Evolutionary conservation across 1,140 invertebrate genomes (phyloP).

Genomic region (Tenebrio molitor): DNA sequence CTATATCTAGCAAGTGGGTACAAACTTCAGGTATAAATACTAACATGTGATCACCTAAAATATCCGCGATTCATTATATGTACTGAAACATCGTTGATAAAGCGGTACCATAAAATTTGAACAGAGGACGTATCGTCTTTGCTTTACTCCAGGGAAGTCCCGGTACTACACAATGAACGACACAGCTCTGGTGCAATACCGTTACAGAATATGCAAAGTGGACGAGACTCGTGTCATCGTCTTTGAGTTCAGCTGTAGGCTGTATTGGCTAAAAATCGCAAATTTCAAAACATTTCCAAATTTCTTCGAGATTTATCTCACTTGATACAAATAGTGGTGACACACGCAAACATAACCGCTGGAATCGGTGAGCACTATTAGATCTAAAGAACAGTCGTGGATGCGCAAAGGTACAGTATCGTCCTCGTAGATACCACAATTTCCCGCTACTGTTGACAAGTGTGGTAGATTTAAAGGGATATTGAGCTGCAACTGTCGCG

Average conservation of each 20-base stretch:
- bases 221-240: slow-evolving; percentile 68
- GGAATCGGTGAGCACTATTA: slow-evolving; percentile 81
- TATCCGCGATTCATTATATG: background rate
- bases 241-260: slow-evolving; percentile 52
- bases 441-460: slow-evolving; percentile 70
- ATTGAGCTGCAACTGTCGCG: slow-evolving; percentile 83
- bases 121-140: slow-evolving; percentile 80
- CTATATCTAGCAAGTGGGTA: slow-evolving; percentile 85
- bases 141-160: slow-evolving; percentile 83
- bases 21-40: slow-evolving; percentile 84
- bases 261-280: slow-evolving; percentile 60
- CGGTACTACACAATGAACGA: slow-evolving; percentile 85
- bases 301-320: too few species aligned
- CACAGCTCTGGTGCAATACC: slow-evolving; percentile 83
- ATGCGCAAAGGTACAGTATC: slow-evolving; percentile 82
- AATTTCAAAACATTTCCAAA: too few species aligned
- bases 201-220: slow-evolving; percentile 88
- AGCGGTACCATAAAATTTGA: slow-evolving; percentile 76
- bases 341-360: slow-evolving; percentile 85
- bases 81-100: background rate
- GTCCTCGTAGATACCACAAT: slow-evolving; percentile 81
- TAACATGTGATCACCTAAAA: slow-evolving; percentile 79
- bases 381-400: slow-evolving; percentile 84
- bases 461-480: slow-evolving; percentile 86
- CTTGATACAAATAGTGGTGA: slow-evolving; percentile 87